Evolutionary conservation across 1,140 invertebrate species (phyloP).

Genomic region (Samia ricini): DNA sequence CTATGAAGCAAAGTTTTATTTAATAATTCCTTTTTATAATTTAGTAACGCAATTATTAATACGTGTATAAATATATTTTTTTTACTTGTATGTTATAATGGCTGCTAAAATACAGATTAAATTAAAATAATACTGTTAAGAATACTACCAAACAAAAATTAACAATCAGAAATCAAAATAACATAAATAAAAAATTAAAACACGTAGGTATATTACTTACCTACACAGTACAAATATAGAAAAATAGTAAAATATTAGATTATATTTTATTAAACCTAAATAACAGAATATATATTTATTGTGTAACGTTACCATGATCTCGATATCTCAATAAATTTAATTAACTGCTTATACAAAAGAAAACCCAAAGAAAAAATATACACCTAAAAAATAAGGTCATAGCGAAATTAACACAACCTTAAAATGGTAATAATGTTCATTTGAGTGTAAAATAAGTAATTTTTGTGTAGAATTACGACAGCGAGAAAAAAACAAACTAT

Average conservation of each 20-base stretch:
- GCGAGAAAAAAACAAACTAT: constrained; percentile 25
- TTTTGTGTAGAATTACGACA: constrained; percentile 31
- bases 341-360: constrained; percentile 5
- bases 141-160: no score
- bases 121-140: no score
- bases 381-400: constrained; percentile 40
- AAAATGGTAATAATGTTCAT: constrained; percentile 38
- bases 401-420: constrained; percentile 34
- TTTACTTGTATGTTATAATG: no score
- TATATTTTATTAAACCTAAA: background rate
- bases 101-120: no score
- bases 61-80: no score
- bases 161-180: no score
- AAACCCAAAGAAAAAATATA: constrained; percentile 9
- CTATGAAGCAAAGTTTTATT: no score
- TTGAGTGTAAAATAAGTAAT: constrained; percentile 50
- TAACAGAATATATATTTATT: constrained; percentile 1
- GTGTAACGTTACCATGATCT: constrained; percentile 9
- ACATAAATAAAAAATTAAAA: no score
- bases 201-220: no score
- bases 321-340: constrained; percentile 5
- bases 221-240: no score
- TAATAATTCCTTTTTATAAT: no score
- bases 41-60: no score
- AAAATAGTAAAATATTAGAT: background rate